Percentiles rank a stretch among this genome's conserved stretches.
phyloP scores from a whole-genome alignment of 1,140 invertebrate species.

The Lamellibrachia luymesi region DNA sequence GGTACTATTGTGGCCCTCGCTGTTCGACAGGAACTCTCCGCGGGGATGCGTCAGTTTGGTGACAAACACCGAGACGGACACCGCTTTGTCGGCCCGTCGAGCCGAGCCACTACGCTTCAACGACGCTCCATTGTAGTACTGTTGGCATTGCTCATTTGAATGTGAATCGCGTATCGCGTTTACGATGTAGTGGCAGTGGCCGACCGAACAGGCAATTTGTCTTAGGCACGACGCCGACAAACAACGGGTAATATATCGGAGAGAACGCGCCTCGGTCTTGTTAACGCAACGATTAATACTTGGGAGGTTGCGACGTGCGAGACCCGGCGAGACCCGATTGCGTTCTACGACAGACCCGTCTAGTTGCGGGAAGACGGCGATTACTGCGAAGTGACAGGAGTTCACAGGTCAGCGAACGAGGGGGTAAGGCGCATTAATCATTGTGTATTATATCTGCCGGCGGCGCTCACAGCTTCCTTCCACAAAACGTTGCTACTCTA shows the following conservation, averaged over 20 bases:
- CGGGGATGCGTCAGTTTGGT: neutral
- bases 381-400: neutral
- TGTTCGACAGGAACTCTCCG: neutral
- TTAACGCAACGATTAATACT: neutral
- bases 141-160: neutral
- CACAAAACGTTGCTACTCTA: neutral
- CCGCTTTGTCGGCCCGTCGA: neutral
- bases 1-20: neutral
- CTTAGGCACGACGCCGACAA: neutral
- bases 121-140: neutral
- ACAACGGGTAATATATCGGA: neutral
- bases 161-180: neutral
- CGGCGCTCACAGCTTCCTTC: neutral
- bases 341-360: neutral
- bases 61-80: neutral
- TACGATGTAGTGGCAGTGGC: neutral
- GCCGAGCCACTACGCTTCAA: neutral
- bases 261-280: neutral
- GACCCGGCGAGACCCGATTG: neutral
- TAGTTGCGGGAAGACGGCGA: neutral
- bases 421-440: conserved; percentile 3
- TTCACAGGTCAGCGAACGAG: neutral
- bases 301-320: neutral
- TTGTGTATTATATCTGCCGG: neutral
- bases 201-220: neutral